These are phyloP conservation scores for Lagodon rhomboides DNA, from an alignment of 2,797 vertebrate genomes.

Conservation along the genomic window DNA sequence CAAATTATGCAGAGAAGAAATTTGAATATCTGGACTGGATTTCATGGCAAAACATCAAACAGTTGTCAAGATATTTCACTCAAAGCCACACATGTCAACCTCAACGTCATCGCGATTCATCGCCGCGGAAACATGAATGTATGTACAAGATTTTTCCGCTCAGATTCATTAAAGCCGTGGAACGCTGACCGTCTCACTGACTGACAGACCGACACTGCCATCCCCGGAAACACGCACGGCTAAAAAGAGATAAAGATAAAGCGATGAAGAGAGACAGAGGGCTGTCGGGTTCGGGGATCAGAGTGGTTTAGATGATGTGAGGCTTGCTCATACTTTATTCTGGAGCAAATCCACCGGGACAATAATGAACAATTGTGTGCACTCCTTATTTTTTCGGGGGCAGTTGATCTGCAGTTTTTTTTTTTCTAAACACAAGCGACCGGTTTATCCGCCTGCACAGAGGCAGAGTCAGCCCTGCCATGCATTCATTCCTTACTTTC, in stretches of 20 bases:
- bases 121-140: not conserved
- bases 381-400: conserved; percentile 6
- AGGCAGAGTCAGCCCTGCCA: conserved; percentile 24
- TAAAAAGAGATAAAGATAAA: not conserved
- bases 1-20: not conserved
- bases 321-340: not conserved
- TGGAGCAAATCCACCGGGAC: conserved; percentile 10
- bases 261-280: no score
- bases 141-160: not conserved
- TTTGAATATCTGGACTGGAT: not conserved
- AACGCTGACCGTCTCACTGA: not conserved
- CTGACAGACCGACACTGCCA: no score
- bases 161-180: not conserved
- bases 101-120: not conserved
- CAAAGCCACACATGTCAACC: not conserved
- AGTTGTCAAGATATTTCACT: not conserved
- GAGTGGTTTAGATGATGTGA: not conserved
- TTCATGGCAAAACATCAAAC: not conserved
- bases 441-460: conserved; percentile 34
- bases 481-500: conserved; percentile 37
- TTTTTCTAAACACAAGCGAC: conserved; percentile 30
- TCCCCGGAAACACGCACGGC: not conserved
- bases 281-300: no score
- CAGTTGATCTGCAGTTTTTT: conserved; percentile 10
- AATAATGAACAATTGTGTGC: conserved; percentile 16